A percentile compares a stretch with the other conserved stretches of the same genome.
These are phyloP conservation scores for Ataeniobius toweri DNA, from an alignment of 2,797 vertebrate species.

Conservation along the genomic window DNA sequence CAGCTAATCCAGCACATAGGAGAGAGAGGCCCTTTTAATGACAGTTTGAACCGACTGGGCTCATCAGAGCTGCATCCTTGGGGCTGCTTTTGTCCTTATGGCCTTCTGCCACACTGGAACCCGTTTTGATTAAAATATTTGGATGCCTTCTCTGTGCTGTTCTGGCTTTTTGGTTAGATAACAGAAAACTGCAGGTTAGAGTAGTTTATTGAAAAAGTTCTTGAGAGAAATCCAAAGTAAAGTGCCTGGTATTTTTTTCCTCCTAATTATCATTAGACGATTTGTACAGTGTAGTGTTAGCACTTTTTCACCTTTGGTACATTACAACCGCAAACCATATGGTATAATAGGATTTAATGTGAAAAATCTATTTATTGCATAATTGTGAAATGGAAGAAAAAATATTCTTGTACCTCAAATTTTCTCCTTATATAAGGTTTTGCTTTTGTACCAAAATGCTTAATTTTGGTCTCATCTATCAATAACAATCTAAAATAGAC, in stretches of 20 bases:
- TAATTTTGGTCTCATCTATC: neutral
- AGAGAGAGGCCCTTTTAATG: slow-evolving; percentile 48
- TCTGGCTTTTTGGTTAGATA: slow-evolving; percentile 15
- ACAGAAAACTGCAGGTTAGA: neutral
- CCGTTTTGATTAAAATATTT: neutral
- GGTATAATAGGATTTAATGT: no score
- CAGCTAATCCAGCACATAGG: slow-evolving; percentile 39
- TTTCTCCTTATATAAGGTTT: no score
- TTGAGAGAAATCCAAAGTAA: no score
- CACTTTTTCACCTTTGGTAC: neutral
- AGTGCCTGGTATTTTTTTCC: no score
- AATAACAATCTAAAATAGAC: neutral
- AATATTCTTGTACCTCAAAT: no score
- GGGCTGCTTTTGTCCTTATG: slow-evolving; percentile 30
- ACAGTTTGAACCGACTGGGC: slow-evolving; percentile 28
- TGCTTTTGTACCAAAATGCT: no score
- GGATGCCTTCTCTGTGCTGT: slow-evolving; percentile 5
- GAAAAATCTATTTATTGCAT: no score
- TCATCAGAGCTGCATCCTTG: slow-evolving; percentile 24
- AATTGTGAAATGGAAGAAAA: no score
- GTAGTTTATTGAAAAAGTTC: neutral
- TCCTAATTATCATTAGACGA: no score
- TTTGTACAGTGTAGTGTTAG: no score
- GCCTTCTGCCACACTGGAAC: neutral
- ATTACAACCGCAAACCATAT: neutral